Percentiles rank a stretch among this genome's conserved stretches.
These are phyloP conservation scores for Saguinus imperator DNA, from an alignment of 2,113 vertebrate genomes.

Conservation along the genomic window DNA sequence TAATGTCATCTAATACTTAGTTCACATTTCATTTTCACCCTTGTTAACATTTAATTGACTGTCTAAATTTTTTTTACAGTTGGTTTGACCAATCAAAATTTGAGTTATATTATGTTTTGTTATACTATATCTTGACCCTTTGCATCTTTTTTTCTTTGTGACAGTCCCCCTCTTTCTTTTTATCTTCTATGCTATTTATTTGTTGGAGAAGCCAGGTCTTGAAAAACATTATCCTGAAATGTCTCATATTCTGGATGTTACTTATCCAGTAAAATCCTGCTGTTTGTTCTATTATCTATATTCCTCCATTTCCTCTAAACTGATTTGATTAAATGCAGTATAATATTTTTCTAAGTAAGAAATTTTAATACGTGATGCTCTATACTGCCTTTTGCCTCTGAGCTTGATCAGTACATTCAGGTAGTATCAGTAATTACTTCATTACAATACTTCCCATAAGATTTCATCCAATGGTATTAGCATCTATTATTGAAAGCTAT, in stretches of 20 bases:
- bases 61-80: background rate
- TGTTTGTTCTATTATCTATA: background rate
- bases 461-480: background rate
- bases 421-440: background rate
- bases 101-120: background rate
- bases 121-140: background rate
- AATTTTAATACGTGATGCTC: background rate
- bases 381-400: background rate
- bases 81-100: background rate
- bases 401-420: background rate
- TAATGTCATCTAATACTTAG: background rate
- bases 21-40: background rate
- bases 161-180: background rate
- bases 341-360: background rate
- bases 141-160: background rate
- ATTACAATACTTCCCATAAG: background rate
- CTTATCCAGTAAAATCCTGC: background rate
- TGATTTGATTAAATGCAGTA: background rate
- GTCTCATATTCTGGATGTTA: background rate
- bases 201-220: background rate
- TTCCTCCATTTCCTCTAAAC: background rate
- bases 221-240: background rate
- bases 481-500: background rate
- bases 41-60: background rate
- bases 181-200: background rate